A percentile compares a stretch with the other conserved stretches of the same genome.
phyloP scores from a whole-genome alignment of 2,797 vertebrate species.

The Potorous gilbertii region DNA sequence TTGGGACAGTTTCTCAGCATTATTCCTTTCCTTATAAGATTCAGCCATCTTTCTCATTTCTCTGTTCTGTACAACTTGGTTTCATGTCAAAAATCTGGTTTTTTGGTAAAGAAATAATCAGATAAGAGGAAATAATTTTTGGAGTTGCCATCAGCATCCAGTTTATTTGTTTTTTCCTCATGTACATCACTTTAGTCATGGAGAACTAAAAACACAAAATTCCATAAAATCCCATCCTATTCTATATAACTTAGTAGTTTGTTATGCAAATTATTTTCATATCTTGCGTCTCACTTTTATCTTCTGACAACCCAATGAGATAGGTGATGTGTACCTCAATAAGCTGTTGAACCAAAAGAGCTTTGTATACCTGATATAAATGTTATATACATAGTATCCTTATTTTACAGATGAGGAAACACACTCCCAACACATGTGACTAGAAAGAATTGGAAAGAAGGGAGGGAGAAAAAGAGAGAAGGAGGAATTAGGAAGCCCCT shows the following conservation, averaged over 20 bases:
- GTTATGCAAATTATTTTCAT: not conserved
- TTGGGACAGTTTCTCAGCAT: slow-evolving; percentile 1
- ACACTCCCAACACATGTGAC: not conserved
- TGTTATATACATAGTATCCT: not conserved
- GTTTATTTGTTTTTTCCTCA: slow-evolving; percentile 45
- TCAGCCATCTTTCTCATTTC: not conserved
- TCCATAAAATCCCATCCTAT: slow-evolving; percentile 7
- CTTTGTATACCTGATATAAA: not conserved
- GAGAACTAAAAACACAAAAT: slow-evolving; percentile 30
- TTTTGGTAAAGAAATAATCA: slow-evolving; percentile 54
- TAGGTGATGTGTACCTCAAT: not conserved
- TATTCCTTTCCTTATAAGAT: slow-evolving; percentile 4
- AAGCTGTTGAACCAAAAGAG: not conserved
- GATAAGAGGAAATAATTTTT: slow-evolving; percentile 17
- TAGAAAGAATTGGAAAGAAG: not conserved
- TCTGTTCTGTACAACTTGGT: not conserved
- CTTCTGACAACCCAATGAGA: not conserved
- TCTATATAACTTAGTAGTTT: slow-evolving; percentile 25
- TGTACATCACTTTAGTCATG: slow-evolving; percentile 6
- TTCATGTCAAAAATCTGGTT: slow-evolving; percentile 1
- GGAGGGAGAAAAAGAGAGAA: not conserved
- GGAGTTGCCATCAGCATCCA: slow-evolving; percentile 1
- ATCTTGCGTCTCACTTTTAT: not conserved
- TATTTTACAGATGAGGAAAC: not conserved
- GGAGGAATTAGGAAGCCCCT: not conserved